Base-by-base conservation (phyloP, 37 sponge, comb jelly and placozoan genomes). In the Amphimedon queenslandica region DNA sequence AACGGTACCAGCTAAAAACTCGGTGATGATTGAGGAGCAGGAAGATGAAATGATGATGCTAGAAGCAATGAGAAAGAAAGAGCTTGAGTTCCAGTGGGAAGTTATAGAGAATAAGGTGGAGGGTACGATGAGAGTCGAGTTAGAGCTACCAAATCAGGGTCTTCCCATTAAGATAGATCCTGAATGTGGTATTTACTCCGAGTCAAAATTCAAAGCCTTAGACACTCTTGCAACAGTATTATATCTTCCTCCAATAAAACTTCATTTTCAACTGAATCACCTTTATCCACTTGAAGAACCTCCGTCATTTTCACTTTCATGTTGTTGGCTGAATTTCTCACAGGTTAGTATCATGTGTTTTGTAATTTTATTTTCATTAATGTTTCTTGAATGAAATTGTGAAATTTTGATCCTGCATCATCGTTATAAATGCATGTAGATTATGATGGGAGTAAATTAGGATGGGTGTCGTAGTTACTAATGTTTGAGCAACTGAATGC, bases 321-420 rank as follows among this genome's bases (percentile, higher is more conserved):
- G 83, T 57, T 63, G 56, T 28, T 91, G 91, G 91, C 72, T 91
- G 30, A 91, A 91, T 57, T 91, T 86, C 63, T 64, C 79, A 21
- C 74, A 77, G 53, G 84, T 82, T 55, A 40, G 77, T 40, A 38
- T 13, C 21, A 25, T 3, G 69, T 31, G 21, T 28, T 64, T 4
- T 65, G 27, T n/a, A n/a, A n/a, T n/a, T n/a, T n/a, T n/a, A n/a
- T n/a, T n/a, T n/a, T n/a, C n/a, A n/a, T n/a, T n/a, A n/a, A n/a
- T n/a, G n/a, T n/a, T n/a, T n/a, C n/a, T n/a, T n/a, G n/a, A n/a
- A n/a, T n/a, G n/a, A n/a, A n/a, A n/a, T n/a, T n/a, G n/a, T n/a
- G n/a, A n/a, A n/a, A n/a, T n/a, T n/a, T n/a, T n/a, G n/a, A n/a
- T n/a, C n/a, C n/a, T n/a, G n/a, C n/a, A n/a, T n/a, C n/a, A n/a